phyloP scores from a whole-genome alignment of 2,888 invertebrate genomes.

The Erpobdella octoculata region DNA sequence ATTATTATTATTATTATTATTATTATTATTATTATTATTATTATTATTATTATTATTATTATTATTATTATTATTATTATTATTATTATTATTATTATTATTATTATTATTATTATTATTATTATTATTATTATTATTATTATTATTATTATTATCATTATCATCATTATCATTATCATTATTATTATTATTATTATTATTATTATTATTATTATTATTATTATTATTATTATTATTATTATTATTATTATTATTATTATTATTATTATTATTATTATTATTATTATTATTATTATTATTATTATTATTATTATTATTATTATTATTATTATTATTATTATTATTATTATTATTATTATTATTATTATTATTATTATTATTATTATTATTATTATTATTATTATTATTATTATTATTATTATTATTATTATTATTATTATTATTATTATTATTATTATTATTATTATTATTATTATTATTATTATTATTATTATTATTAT shows the following conservation, averaged over 20 bases:
- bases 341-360: neutral
- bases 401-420: neutral
- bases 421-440: neutral
- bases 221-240: neutral
- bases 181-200: constrained; percentile 18
- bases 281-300: neutral
- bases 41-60: neutral
- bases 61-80: neutral
- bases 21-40: neutral
- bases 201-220: constrained; percentile 12
- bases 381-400: neutral
- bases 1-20: neutral
- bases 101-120: neutral
- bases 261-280: neutral
- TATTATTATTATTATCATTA: neutral
- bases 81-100: constrained; percentile 3
- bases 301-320: neutral
- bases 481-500: too few species aligned
- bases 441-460: neutral
- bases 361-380: neutral
- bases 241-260: neutral
- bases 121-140: neutral
- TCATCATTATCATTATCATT: constrained; percentile 3
- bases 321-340: neutral
- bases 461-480: too few species aligned